These are phyloP conservation scores for Gobiocypris rarus DNA, from an alignment of 2,113 vertebrate species.

Conservation along the genomic window DNA sequence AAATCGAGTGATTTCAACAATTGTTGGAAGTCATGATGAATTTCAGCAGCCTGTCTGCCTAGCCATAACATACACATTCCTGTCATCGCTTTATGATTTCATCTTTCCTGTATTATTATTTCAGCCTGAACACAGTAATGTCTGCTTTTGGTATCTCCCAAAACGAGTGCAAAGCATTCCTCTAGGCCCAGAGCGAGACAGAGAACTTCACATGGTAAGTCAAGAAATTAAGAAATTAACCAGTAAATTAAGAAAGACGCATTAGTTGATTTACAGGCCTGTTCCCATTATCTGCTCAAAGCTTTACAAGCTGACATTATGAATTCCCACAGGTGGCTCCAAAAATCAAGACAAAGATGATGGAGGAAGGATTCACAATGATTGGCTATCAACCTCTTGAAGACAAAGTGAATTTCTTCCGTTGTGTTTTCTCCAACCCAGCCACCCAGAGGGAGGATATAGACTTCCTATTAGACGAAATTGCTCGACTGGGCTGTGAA, in stretches of 20 bases:
- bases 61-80: no score
- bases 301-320: background rate
- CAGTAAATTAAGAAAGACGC: background rate
- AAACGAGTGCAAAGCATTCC: conserved; percentile 64
- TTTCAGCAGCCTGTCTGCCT: background rate
- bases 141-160: conserved; percentile 77
- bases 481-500: conserved; percentile 64
- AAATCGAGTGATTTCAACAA: background rate
- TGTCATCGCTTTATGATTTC: background rate
- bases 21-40: background rate
- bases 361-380: conserved; percentile 67
- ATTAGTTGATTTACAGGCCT: background rate
- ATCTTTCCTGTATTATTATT: conserved; percentile 13
- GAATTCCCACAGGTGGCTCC: conserved; percentile 68
- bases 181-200: conserved; percentile 59
- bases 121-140: conserved; percentile 74
- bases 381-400: conserved; percentile 71
- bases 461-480: conserved; percentile 76
- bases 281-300: background rate
- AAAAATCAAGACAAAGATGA: conserved; percentile 75
- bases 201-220: conserved; percentile 69
- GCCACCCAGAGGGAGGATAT: conserved; percentile 68
- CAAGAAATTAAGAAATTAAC: background rate
- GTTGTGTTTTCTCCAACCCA: conserved; percentile 75
- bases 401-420: conserved; percentile 74